Evolutionary conservation across 2,888 invertebrate genomes (phyloP).

Genomic region (Erannis defoliaria): DNA sequence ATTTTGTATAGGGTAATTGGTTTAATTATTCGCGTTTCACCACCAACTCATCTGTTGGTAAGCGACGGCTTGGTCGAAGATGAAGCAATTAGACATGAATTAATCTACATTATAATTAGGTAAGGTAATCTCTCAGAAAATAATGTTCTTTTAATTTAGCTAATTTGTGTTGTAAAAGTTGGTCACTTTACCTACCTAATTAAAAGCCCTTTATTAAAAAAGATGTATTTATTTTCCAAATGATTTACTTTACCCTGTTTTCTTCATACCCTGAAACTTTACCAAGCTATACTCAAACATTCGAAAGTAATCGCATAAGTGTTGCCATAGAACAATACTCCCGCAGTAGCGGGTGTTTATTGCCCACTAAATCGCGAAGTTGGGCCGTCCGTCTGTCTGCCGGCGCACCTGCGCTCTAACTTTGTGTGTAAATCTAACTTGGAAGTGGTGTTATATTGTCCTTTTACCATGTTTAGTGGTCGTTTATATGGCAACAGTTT

Average conservation of each 20-base stretch:
- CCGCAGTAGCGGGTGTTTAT: constrained; percentile 38
- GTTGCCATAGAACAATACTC: constrained; percentile 24
- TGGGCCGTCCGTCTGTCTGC: constrained; percentile 42
- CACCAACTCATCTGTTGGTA: too few relatives aligned
- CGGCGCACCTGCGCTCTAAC: constrained; percentile 46
- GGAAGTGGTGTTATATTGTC: constrained; percentile 23
- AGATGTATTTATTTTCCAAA: too few relatives aligned
- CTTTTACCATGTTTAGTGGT: constrained; percentile 19
- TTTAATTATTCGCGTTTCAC: too few relatives aligned
- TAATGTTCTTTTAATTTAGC: too few relatives aligned
- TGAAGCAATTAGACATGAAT: too few relatives aligned
- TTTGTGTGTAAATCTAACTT: constrained; percentile 45
- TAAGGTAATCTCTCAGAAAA: too few relatives aligned
- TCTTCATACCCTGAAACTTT: constrained; percentile 1
- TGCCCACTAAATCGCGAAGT: constrained; percentile 45
- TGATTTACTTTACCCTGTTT: constrained; percentile 13
- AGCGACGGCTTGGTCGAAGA: too few relatives aligned
- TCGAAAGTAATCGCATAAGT: constrained; percentile 29
- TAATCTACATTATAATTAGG: too few relatives aligned
- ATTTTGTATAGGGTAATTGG: too few relatives aligned
- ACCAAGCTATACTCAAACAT: not conserved
- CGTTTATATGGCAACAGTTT: not conserved
- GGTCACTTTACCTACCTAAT: too few relatives aligned
- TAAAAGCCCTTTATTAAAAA: too few relatives aligned
- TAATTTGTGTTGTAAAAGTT: too few relatives aligned